A percentile compares a stretch with the other conserved stretches of the same genome.
Conservation (phyloP, 92 coral and sea anemone species). For the Porites cylindrica region DNA sequence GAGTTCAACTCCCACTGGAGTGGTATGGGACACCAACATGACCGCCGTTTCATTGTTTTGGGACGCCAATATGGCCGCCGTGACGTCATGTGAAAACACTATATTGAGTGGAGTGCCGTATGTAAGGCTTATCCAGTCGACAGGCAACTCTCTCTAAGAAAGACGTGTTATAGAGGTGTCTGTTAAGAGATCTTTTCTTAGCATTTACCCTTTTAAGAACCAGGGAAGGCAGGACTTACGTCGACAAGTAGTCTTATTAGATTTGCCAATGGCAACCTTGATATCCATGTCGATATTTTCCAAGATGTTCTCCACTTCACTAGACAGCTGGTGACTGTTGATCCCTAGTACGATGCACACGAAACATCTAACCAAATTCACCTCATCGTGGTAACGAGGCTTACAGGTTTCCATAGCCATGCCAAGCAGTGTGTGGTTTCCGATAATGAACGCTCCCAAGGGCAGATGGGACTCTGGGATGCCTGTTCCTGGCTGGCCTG, state of each 20-base stretch:
- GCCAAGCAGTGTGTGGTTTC: slow-evolving; percentile 84
- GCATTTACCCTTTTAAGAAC: neutral
- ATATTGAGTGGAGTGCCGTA: too few relatives aligned
- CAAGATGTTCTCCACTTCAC: slow-evolving; percentile 82
- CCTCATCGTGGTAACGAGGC: slow-evolving; percentile 74
- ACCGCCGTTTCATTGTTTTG: too few relatives aligned
- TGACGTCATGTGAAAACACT: too few relatives aligned
- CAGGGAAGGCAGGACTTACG: slow-evolving; percentile 64
- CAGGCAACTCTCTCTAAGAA: too few relatives aligned
- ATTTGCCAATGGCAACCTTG: slow-evolving; percentile 71
- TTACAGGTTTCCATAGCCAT: slow-evolving; percentile 92
- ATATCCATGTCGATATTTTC: slow-evolving; percentile 77
- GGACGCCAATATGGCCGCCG: too few relatives aligned
- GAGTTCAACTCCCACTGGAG: too few relatives aligned
- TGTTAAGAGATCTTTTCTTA: neutral
- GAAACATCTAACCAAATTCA: slow-evolving; percentile 84
- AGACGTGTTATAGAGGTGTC: neutral
- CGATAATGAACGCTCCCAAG: slow-evolving; percentile 75
- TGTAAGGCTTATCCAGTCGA: too few relatives aligned
- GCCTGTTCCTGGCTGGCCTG: slow-evolving; percentile 82
- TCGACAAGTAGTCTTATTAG: slow-evolving; percentile 79
- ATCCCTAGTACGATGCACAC: slow-evolving; percentile 98
- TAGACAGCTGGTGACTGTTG: slow-evolving; percentile 77
- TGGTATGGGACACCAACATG: too few relatives aligned
- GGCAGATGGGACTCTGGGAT: slow-evolving; percentile 98